Evolutionary conservation across 2,888 invertebrate genomes (phyloP).

Genomic region (Mycalesis mineus): DNA sequence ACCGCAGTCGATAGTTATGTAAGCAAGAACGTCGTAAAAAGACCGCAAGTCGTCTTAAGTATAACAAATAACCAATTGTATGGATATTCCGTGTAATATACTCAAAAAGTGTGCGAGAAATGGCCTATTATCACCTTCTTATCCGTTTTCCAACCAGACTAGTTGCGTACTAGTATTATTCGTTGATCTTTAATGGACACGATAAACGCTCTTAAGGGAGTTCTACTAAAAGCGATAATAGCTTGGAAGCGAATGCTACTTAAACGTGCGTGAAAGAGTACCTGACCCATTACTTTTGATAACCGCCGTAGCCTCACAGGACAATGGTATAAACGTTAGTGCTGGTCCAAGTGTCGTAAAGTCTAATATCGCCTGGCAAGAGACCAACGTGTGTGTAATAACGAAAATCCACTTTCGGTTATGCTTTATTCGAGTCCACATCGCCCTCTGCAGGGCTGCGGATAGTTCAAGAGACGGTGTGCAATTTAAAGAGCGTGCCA

Average conservation of each 20-base stretch:
- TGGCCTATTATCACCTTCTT: conserved; percentile 27
- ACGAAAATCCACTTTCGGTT: conserved; percentile 60
- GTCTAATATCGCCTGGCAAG: conserved; percentile 46
- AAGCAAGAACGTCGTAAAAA: background rate
- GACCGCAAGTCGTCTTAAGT: background rate
- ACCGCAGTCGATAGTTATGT: no score
- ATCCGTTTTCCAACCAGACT: conserved; percentile 18
- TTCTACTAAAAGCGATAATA: background rate
- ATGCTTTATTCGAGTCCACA: conserved; percentile 56
- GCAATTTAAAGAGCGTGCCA: no score
- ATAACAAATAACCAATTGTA: conserved; percentile 21
- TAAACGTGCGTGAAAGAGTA: conserved; percentile 21
- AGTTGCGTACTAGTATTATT: conserved; percentile 13
- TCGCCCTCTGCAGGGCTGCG: conserved; percentile 36
- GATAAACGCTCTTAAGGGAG: conserved; percentile 15
- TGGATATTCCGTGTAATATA: conserved; percentile 24
- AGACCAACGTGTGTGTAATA: conserved; percentile 49
- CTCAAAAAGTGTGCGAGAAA: conserved; percentile 27
- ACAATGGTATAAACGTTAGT: conserved; percentile 39
- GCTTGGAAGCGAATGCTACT: background rate
- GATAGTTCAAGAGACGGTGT: background rate
- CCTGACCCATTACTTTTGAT: conserved; percentile 39
- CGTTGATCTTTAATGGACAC: background rate
- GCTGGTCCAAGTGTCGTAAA: conserved; percentile 38
- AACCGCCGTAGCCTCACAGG: conserved; percentile 35